A percentile compares a stretch with the other conserved stretches of the same genome.
Conservation (phyloP, 2,113 vertebrate species). For the Cercopithecus mona region DNA sequence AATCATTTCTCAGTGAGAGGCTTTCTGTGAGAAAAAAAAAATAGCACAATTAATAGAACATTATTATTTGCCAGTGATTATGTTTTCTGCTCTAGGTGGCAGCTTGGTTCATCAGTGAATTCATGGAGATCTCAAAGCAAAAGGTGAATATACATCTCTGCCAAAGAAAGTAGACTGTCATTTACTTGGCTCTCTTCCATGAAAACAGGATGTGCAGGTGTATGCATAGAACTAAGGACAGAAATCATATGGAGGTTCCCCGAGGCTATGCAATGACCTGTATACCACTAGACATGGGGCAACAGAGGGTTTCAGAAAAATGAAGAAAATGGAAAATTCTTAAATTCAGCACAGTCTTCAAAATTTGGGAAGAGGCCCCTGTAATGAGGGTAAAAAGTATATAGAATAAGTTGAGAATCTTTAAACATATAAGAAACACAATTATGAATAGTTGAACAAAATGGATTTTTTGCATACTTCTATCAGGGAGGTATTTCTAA, state of each 20-base stretch:
- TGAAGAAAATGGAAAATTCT: constrained; percentile 60
- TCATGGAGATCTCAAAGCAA: constrained; percentile 49
- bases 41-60: background rate
- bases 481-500: constrained; percentile 10
- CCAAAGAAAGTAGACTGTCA: constrained; percentile 53
- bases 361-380: constrained; percentile 55
- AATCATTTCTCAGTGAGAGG: constrained; percentile 8
- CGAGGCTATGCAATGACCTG: constrained; percentile 50
- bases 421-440: background rate
- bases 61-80: background rate
- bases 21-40: constrained; percentile 23
- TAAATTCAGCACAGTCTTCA: constrained; percentile 69
- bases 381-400: background rate
- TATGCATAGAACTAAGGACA: constrained; percentile 59
- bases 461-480: background rate
- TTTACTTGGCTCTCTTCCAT: constrained; percentile 61
- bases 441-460: background rate
- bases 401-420: background rate
- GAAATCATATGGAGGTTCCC: constrained; percentile 68
- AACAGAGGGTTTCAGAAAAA: constrained; percentile 73
- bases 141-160: constrained; percentile 43
- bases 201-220: constrained; percentile 64
- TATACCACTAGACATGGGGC: constrained; percentile 55
- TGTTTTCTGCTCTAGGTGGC: background rate
- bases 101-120: background rate